A percentile compares a stretch with the other conserved stretches of the same genome.
phyloP scores from a whole-genome alignment of 1,140 invertebrate genomes.

The Sitobion miscanthi region DNA sequence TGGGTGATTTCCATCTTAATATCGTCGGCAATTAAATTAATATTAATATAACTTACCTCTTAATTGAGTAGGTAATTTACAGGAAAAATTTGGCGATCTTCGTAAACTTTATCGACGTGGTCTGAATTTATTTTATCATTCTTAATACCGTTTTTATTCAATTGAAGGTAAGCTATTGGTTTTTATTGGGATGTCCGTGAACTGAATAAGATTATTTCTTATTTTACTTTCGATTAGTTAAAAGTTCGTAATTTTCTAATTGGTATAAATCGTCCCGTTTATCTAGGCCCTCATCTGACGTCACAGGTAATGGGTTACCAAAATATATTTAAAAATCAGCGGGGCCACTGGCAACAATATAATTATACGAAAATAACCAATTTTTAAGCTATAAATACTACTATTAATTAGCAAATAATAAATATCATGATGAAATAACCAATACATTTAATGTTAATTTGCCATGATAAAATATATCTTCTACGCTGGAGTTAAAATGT shows the following conservation, averaged over 20 bases:
- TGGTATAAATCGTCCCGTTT: too few species aligned
- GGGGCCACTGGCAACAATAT: too few species aligned
- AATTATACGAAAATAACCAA: too few species aligned
- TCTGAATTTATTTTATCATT: not conserved
- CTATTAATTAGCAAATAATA: too few species aligned
- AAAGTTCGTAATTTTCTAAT: not conserved
- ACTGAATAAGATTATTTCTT: not conserved
- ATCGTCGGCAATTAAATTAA: not conserved
- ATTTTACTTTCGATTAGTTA: not conserved
- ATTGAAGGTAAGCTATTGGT: not conserved
- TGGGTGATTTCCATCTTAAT: not conserved
- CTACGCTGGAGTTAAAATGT: too few species aligned
- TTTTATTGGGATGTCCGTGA: not conserved
- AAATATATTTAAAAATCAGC: too few species aligned
- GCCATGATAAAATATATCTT: too few species aligned
- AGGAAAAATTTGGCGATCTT: not conserved
- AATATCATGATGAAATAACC: too few species aligned
- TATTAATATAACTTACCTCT: not conserved
- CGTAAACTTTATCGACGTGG: not conserved
- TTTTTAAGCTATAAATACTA: too few species aligned
- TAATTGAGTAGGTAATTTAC: not conserved
- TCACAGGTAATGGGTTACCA: too few species aligned
- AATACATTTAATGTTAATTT: too few species aligned
- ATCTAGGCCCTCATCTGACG: too few species aligned
- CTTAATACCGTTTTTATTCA: not conserved